Evolutionary conservation across 2,888 invertebrate genomes (phyloP), one percentile per base, ranked within the genome.

Genomic region (Epiblema foenella): DNA sequence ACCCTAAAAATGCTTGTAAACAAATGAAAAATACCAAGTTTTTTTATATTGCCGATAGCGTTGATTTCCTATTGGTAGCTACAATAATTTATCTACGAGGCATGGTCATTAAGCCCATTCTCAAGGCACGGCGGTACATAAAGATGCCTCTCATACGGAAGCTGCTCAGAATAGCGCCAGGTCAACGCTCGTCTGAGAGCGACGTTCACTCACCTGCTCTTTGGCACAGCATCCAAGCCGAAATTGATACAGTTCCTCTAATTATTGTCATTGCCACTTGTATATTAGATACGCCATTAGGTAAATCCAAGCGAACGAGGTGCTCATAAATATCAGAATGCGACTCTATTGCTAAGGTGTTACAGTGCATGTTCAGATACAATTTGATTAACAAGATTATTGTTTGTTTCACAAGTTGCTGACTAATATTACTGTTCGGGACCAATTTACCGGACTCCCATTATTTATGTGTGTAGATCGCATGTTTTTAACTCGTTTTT

Each of bases 201-300:
- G 69, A 74, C 85, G 92, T 90, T 84, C 91, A 90, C 85, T 91
- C 89, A 92, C 91, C 90, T 91, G 91, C 78, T 77, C 79, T 77
- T 90, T 93, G 92, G 92, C 92, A 90, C 81, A 82, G 81, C 77
- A 83, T 79, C 75, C 70, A 74, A 73, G 75, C 74, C 86, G 90
- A 83, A 90, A 91, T 79, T 83, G 89, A 90, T 84, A 89, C 80
- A 75, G 24, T 4, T 59, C 49, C 42, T 57, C 56, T 75, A 79
- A 66, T 77, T 77, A 74, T 78, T 76, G 73, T 76, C 73, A 78
- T 76, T 75, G 75, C 75, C 78, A 67, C 37, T n/a, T 60, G 54
- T 60, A n/a, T 24, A 12, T 24, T 9, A 3, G 15, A 17, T 29
- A 39, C 42, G 37, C 42, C 5, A n/a, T n/a, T 29, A 29, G 2